Evolutionary conservation across 2,113 vertebrate genomes (phyloP), one percentile per base, ranked within the genome.

Genomic region (Leucopsar rothschildi): DNA sequence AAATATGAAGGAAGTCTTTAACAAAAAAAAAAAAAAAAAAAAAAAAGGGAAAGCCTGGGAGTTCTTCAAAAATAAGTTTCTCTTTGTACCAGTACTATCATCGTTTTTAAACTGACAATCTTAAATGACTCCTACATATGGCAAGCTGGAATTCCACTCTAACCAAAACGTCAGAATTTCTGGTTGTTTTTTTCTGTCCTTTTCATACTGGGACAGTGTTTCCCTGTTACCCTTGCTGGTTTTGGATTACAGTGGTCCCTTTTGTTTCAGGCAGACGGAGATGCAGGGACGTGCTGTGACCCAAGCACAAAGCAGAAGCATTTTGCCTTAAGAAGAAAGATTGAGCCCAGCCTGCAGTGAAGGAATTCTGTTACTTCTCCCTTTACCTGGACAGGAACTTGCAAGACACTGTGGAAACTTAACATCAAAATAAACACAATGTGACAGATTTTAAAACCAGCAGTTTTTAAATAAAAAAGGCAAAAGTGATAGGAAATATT

Each of bases 1-100:
- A 83, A 94, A 83, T 42, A 88, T 31, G 44, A 57, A 88, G 47
- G 40, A 91, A 86, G 12, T 73, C 27, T 9, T 78, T 39, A 18
- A 73, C 18, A 21, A 11, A 69, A 33, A 47, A 21, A 28, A 70
- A 60, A 28, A 44, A n/a, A n/a, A 21, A 11, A 69, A 33, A 47
- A 21, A 28, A 70, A 60, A 28, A 44, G 7, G 57, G 6, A 64
- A 53, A 82, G 53, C 44, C 39, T 15, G 4, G 19, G 29, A 86
- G 19, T 27, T 72, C 49, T 76, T 76, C 39, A 76, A 63, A 68
- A 78, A 18, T 35, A 60, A 45, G 39, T 53, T 76, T 31, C 64
- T 68, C 50, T 64, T 56, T 69, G 42, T 47, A 44, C 11, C 24
- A 31, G 16, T n/a, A 56, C 37, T 61, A 80, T 20, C 2, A 61